Percentiles rank a stretch among this genome's conserved stretches.
phyloP scores from a whole-genome alignment of 2,797 vertebrate genomes.

The Megaceryle alcyon region DNA sequence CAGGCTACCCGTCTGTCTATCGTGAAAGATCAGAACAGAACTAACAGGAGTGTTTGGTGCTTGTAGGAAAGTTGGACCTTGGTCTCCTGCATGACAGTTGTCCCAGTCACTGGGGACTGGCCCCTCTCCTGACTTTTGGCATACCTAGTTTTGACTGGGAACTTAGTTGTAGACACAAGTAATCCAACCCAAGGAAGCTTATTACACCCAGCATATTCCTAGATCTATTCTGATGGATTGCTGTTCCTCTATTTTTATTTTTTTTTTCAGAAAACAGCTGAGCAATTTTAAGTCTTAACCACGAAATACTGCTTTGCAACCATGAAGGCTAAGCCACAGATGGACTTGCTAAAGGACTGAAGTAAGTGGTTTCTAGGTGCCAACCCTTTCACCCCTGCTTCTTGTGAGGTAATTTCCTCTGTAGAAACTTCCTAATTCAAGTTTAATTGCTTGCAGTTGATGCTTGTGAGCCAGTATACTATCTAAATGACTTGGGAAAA shows the following conservation, averaged over 20 bases:
- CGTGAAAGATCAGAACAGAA: neutral
- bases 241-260: neutral
- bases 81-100: neutral
- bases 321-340: neutral
- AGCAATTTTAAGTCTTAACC: neutral
- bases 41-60: neutral
- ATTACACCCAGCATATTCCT: fast-evolving
- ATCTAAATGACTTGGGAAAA: neutral
- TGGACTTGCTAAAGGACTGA: neutral
- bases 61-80: neutral
- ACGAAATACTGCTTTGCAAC: neutral
- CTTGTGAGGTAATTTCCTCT: neutral
- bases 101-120: neutral
- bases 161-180: neutral
- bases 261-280: neutral
- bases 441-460: neutral
- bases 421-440: neutral
- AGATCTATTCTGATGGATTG: neutral
- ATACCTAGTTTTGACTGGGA: neutral
- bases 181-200: neutral
- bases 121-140: neutral
- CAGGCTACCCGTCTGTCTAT: fast-evolving
- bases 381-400: neutral
- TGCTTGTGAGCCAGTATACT: neutral
- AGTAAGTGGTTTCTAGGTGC: neutral